A percentile compares a stretch with the other conserved stretches of the same genome.
These are phyloP conservation scores for Tetragonisca angustula DNA, from an alignment of 2,888 invertebrate species.

Conservation along the genomic window DNA sequence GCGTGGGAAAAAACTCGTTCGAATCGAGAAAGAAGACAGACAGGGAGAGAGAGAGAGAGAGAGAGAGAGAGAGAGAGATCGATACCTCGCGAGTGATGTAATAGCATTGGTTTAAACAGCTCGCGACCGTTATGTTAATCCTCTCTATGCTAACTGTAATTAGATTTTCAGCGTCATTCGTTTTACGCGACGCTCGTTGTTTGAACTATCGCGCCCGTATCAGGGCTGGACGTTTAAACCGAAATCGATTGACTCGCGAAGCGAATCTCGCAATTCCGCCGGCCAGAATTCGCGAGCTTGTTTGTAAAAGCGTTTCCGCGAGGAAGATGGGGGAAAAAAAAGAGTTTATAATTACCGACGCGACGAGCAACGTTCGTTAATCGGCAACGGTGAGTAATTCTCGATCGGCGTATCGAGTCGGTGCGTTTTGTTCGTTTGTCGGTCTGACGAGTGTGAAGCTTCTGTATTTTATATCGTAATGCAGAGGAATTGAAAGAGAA, in stretches of 20 bases:
- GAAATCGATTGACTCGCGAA: conserved; percentile 22
- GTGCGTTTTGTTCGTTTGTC: too few relatives aligned
- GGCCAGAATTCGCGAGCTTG: background rate
- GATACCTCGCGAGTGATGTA: too few relatives aligned
- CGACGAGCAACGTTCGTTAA: background rate
- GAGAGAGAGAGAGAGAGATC: conserved; percentile 1
- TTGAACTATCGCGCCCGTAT: background rate
- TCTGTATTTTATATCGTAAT: too few relatives aligned
- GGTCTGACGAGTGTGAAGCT: too few relatives aligned
- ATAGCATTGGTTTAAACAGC: conserved; percentile 1
- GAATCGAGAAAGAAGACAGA: background rate
- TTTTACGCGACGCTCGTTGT: conserved; percentile 7
- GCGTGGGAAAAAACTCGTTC: conserved; percentile 5
- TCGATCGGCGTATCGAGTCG: background rate
- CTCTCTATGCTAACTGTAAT: conserved; percentile 35
- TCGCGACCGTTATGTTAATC: conserved; percentile 36
- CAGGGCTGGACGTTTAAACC: conserved; percentile 10
- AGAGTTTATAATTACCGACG: background rate
- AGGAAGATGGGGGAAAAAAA: too few relatives aligned
- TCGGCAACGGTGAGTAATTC: background rate
- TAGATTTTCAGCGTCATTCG: conserved; percentile 40
- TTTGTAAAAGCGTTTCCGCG: background rate
- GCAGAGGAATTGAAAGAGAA: too few relatives aligned
- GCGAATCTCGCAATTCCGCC: background rate
- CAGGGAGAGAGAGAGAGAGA: background rate